These are phyloP conservation scores for Epizoanthus scotinus DNA, from an alignment of 92 coral and sea anemone genomes.

Conservation along the genomic window DNA sequence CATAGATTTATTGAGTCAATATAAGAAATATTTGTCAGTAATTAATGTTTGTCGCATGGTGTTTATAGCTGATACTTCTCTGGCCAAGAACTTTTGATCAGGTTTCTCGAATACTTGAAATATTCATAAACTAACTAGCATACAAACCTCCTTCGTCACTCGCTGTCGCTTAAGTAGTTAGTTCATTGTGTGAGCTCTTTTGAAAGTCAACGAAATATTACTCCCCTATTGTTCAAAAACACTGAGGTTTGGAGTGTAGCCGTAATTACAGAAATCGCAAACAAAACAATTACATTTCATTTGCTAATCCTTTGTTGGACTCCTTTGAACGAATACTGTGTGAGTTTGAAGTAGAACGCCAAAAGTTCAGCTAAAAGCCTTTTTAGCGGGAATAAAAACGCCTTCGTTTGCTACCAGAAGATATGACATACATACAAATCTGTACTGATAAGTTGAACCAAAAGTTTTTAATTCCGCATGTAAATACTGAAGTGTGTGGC, in stretches of 20 bases:
- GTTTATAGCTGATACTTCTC: not conserved
- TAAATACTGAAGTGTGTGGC: not conserved
- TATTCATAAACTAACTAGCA: conserved; percentile 28
- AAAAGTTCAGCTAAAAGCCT: not conserved
- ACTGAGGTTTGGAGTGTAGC: conserved; percentile 10
- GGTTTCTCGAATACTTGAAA: not conserved
- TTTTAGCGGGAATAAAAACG: not conserved
- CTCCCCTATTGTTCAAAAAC: conserved; percentile 2
- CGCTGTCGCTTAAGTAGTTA: conserved; percentile 23
- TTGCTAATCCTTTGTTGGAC: not conserved
- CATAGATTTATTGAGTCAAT: conserved; percentile 22
- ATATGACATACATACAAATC: not conserved
- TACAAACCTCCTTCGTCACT: not conserved
- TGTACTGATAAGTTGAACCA: not conserved
- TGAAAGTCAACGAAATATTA: not conserved
- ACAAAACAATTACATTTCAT: conserved; percentile 38
- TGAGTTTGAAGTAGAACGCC: conserved; percentile 14
- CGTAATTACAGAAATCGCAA: conserved; percentile 25
- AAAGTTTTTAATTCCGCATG: not conserved
- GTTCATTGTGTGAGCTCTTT: conserved; percentile 2
- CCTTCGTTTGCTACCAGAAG: not conserved
- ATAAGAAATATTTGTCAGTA: not conserved
- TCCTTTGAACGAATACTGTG: conserved; percentile 36
- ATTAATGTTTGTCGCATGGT: no score
- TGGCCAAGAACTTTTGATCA: not conserved